Evolutionary conservation across 2,113 vertebrate species (phyloP).

Genomic region (Etheostoma cragini): DNA sequence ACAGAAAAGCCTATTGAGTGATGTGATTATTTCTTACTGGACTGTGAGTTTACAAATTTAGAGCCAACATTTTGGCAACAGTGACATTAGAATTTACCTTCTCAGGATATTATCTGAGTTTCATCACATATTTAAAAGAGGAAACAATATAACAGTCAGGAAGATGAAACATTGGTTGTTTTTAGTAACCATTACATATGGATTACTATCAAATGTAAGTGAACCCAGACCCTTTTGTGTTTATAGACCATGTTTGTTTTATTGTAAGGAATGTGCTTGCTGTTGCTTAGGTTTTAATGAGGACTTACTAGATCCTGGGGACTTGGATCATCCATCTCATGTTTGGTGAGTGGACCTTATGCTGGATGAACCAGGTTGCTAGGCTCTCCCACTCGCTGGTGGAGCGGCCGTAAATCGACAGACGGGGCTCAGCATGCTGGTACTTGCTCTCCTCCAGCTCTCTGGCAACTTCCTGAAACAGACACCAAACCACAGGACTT

Average conservation of each 20-base stretch:
- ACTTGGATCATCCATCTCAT: constrained; percentile 98
- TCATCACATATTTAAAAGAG: neutral
- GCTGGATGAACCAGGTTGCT: constrained; percentile 95
- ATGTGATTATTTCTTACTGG: neutral
- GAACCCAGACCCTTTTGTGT: too few species aligned
- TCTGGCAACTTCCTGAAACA: constrained; percentile 90
- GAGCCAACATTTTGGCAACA: neutral
- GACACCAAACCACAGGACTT: constrained; percentile 25
- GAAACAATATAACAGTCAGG: neutral
- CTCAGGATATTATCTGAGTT: neutral
- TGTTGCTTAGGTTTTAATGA: neutral
- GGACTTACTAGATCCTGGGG: constrained; percentile 96
- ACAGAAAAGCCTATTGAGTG: neutral
- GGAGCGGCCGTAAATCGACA: constrained; percentile 95
- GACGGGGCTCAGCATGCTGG: constrained; percentile 94
- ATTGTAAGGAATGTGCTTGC: neutral
- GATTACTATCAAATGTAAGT: neutral
- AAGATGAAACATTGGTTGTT: neutral
- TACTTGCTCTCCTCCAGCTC: constrained; percentile 97
- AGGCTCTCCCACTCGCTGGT: constrained; percentile 90
- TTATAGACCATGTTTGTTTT: neutral
- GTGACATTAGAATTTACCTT: neutral
- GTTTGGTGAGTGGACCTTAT: constrained; percentile 95
- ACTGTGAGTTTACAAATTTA: neutral
- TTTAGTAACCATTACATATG: neutral